Base-by-base conservation (phyloP, 2,888 invertebrate species). In the Byasa hedistus region DNA sequence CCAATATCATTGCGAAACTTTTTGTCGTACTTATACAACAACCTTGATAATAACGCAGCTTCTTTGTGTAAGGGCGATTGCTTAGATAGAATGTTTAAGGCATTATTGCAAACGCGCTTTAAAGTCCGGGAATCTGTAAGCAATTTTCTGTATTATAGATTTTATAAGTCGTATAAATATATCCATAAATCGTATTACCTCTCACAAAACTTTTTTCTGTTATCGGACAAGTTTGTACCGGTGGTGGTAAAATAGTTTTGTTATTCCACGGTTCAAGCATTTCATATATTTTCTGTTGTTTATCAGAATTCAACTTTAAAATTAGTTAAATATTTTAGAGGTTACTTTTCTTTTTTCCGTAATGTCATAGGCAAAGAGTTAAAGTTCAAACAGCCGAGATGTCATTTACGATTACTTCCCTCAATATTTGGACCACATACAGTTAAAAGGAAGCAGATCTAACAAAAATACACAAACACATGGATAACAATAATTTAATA, bases 1-100 rank as follows among this genome's bases (percentile, higher is more conserved):
- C 94, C 94, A 67, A 93, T 93, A 70, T 94, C 94, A 70, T 84
- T 90, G 21, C 93, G 85, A 73, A 94, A 93, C 77, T 94, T 94
- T 67, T 87, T 91, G 71, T 93, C 93, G 82, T 91, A 93, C 72
- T 93, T 92, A 72, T 94, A 94, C 32, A 93, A 77, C 72, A 93
- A 83, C 72, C 94, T 86, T 57, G 93, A 93, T 2, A 93, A 78
- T 68, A 93, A 73, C 3, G 93, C 92, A 70, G 92, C 90, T 80
- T 94, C 94, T 60, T 82, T 82, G 65, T 93, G 90, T 8, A 94
- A 76, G n/a, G 91, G 84, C 12, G 88, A 85, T 71, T 93, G 92
- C 52, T 86, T 87, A 15, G 84, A 78, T 68, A 91, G 71, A 48
- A 87, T 76, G 66, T 78, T 80, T 17, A 79, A 71, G 3, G 86